These are phyloP conservation scores for Pomatorhinus ruficollis DNA, from an alignment of 2,113 vertebrate species.

Conservation along the genomic window DNA sequence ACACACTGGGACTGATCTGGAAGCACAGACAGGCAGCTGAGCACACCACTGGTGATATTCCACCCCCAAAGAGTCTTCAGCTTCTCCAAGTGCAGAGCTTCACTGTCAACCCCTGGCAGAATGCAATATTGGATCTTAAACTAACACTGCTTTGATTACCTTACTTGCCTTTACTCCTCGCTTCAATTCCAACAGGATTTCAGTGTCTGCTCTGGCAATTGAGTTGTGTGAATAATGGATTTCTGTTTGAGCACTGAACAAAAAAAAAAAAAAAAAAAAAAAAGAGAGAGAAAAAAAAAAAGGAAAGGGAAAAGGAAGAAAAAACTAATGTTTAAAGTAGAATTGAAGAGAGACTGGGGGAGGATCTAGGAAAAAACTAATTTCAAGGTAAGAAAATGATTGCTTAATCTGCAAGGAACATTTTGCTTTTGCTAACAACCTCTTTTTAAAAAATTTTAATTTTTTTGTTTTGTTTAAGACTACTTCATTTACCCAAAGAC, in stretches of 20 bases:
- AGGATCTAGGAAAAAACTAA: background rate
- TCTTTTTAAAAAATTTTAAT: background rate
- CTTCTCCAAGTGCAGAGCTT: background rate
- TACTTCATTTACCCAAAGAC: background rate
- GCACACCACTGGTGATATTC: background rate
- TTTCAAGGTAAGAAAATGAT: background rate
- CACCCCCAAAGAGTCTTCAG: background rate
- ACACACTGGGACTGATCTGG: background rate
- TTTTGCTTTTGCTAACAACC: background rate
- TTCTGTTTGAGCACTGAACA: conserved; percentile 32
- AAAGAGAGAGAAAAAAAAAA: accelerated
- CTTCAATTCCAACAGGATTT: conserved; percentile 61
- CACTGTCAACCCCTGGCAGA: conserved; percentile 25
- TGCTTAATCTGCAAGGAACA: background rate
- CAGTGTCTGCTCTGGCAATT: conserved; percentile 48
- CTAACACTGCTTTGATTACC: conserved; percentile 58
- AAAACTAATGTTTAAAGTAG: background rate
- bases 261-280: background rate
- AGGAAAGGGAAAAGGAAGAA: background rate
- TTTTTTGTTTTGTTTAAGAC: background rate
- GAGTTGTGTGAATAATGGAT: conserved; percentile 44
- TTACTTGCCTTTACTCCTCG: conserved; percentile 20
- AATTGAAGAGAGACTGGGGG: background rate
- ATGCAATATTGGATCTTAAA: conserved; percentile 46
- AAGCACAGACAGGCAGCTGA: background rate